Conservation (phyloP, 2,797 vertebrate species). For the Spondyliosoma cantharus region DNA sequence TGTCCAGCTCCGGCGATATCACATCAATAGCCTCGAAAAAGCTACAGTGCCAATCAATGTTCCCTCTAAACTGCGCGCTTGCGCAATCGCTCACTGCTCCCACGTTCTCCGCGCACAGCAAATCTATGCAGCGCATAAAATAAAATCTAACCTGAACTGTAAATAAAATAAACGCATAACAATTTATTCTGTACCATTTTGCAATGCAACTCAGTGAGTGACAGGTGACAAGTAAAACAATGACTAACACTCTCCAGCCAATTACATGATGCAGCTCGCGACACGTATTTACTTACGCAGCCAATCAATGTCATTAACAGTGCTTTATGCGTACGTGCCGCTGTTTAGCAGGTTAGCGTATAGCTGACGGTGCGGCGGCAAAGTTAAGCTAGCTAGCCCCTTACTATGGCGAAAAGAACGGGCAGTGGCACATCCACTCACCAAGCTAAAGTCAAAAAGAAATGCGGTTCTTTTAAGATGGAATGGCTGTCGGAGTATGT, state of each 20-base stretch:
- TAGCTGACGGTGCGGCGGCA: neutral
- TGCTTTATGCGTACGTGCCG: neutral
- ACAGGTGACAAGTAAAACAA: neutral
- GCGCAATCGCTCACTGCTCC: no score
- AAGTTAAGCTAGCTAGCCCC: neutral
- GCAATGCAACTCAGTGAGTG: neutral
- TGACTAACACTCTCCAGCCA: neutral
- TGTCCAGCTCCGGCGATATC: no score
- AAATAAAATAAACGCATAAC: neutral
- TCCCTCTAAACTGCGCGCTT: no score
- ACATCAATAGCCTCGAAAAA: no score
- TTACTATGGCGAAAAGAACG: neutral
- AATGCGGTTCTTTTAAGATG: constrained; percentile 48
- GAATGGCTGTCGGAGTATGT: constrained; percentile 38
- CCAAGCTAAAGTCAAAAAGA: constrained; percentile 46
- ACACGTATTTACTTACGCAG: neutral
- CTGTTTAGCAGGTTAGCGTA: neutral
- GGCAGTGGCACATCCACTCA: constrained; percentile 18
- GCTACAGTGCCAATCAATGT: no score
- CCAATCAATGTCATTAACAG: neutral
- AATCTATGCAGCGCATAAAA: no score
- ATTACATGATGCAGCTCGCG: neutral
- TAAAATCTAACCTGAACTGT: no score
- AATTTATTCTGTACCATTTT: neutral
- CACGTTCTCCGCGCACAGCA: no score